Evolutionary conservation across 2,888 invertebrate genomes (phyloP), one percentile per base, ranked within the genome.

Genomic region (Pardosa pseudoannulata): DNA sequence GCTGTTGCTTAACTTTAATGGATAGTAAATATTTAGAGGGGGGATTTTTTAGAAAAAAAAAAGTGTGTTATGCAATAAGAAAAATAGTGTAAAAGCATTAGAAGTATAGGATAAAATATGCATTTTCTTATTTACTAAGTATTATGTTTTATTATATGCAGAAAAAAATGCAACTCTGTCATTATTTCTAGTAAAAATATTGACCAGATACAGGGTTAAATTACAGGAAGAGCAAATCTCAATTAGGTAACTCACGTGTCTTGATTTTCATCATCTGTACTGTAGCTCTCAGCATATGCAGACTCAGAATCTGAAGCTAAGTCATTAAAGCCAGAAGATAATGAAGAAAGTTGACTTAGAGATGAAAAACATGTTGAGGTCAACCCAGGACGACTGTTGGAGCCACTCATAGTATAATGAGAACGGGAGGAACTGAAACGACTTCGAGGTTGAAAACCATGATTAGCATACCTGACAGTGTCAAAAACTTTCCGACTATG

Each of bases 401-500:
- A 23, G 29, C 75, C 72, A 81, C 87, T 87, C 72, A 80, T 79
- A 2, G 87, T 87, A 19, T 87, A 85, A 62, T 79, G 90, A 29
- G 90, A 90, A 23, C 88, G 89, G 36, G 88, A 73, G 68, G 88
- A 78, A 75, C 62, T 71, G 31, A 76, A 67, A 19, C 87, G 80
- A 56, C 56, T 76, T 27, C 72, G 56, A 62, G 76, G 39, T 36
- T 64, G 76, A 41, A 71, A 68, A 74, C 73, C 73, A 56, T 76
- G 70, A 70, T 80, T 95, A 80, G 95, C 96, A 91, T 95, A 96
- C 88, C 96, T 94, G 89, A 97, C 97, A 0, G 97, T 98, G 90
- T 97, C 97, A 92, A 97, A 97, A 83, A 97, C 96, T 91, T 96
- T 96, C 91, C 96, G 95, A 92, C 95, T 97, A 90, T 95, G 94